Evolutionary conservation across 2,888 invertebrate genomes (phyloP).

Genomic region (Drosophila greeni): DNA sequence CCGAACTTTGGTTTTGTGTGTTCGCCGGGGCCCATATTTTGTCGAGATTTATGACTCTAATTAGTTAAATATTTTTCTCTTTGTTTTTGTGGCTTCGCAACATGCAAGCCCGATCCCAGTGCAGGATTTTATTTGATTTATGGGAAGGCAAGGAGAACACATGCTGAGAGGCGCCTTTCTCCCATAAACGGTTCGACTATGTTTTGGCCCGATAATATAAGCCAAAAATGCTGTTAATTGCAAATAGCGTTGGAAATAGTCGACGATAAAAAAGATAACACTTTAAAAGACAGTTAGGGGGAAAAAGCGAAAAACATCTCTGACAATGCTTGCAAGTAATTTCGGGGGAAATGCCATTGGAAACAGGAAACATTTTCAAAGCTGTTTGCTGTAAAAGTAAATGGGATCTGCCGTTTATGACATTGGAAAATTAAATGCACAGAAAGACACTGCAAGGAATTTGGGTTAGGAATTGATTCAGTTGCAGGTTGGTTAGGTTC

Average conservation of each 20-base stretch:
- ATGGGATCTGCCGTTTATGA: slow-evolving; percentile 19
- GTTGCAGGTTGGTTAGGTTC: neutral
- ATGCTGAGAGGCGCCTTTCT: slow-evolving; percentile 28
- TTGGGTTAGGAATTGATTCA: neutral
- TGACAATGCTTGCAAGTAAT: slow-evolving; percentile 4
- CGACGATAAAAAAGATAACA: slow-evolving; percentile 36
- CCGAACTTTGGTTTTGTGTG: slow-evolving; percentile 24
- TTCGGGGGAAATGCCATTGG: slow-evolving; percentile 10
- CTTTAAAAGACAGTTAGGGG: slow-evolving; percentile 24
- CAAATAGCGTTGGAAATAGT: slow-evolving; percentile 6
- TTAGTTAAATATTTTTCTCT: slow-evolving; percentile 51
- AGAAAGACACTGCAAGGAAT: neutral
- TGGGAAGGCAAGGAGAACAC: slow-evolving; percentile 8
- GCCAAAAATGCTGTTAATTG: slow-evolving; percentile 31
- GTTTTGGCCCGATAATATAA: slow-evolving; percentile 11
- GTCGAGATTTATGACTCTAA: slow-evolving; percentile 61
- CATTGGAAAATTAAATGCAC: neutral
- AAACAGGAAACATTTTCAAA: slow-evolving; percentile 16
- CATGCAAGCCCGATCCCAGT: slow-evolving; percentile 52
- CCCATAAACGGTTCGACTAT: slow-evolving; percentile 5
- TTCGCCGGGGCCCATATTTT: slow-evolving; percentile 34
- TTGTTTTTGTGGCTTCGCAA: slow-evolving; percentile 47
- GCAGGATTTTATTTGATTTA: slow-evolving; percentile 52
- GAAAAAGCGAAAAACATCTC: slow-evolving; percentile 1
- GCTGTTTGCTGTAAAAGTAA: slow-evolving; percentile 20